A percentile compares a stretch with the other conserved stretches of the same genome.
These are phyloP conservation scores for Erebia aethiops DNA, from an alignment of 2,888 invertebrate species.

Conservation along the genomic window DNA sequence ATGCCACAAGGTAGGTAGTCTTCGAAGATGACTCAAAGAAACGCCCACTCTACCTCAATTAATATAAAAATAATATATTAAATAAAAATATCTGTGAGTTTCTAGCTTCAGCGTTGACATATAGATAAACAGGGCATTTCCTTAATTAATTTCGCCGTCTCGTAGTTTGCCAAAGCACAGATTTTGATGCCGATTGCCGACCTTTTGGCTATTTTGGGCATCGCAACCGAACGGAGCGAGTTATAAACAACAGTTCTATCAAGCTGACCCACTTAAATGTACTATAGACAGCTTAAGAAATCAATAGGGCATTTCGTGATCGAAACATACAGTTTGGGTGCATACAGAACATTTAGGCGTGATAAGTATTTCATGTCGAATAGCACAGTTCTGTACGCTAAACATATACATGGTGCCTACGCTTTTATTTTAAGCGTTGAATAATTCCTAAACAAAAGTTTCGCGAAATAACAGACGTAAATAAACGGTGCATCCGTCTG, in stretches of 20 bases:
- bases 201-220: conserved; percentile 76
- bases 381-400: not conserved
- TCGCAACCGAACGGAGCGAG: conserved; percentile 54
- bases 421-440: conserved; percentile 18
- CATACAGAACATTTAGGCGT: not conserved
- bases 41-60: not conserved
- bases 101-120: conserved; percentile 19
- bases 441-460: conserved; percentile 17
- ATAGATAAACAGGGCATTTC: conserved; percentile 61
- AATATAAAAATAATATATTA: not conserved
- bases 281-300: conserved; percentile 28
- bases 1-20: not conserved
- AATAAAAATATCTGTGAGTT: not conserved
- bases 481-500: conserved; percentile 16
- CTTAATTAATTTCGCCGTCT: conserved; percentile 68
- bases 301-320: conserved; percentile 48
- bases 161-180: conserved; percentile 61
- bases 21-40: not conserved
- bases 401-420: conserved; percentile 1
- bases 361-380: conserved; percentile 3
- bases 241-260: conserved; percentile 58
- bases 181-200: conserved; percentile 69
- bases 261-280: conserved; percentile 66
- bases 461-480: conserved; percentile 10
- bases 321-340: not conserved